phyloP scores from a whole-genome alignment of 1,140 invertebrate genomes.

The Xylocopa sonorina region DNA sequence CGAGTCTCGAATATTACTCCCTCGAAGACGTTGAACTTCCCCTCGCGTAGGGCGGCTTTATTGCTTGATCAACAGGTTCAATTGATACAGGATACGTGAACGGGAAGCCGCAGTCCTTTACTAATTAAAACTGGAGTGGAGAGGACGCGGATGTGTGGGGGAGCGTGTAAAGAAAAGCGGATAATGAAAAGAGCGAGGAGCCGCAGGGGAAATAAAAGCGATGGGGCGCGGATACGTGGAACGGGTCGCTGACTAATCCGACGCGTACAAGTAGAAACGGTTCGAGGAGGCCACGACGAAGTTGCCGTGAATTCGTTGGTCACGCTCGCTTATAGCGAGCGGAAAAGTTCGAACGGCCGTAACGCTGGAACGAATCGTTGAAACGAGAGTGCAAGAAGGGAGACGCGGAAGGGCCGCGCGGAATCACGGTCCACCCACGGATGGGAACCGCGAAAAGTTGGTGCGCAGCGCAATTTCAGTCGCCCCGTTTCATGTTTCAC shows the following conservation, averaged over 20 bases:
- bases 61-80: conserved; percentile 17
- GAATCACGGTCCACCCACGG: neutral
- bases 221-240: neutral
- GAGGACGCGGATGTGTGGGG: neutral
- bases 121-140: conserved; percentile 1
- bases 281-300: conserved; percentile 35
- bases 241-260: conserved; percentile 9
- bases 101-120: neutral
- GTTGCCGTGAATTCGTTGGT: conserved; percentile 51
- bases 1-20: neutral
- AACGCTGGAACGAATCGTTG: conserved; percentile 25
- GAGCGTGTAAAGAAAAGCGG: neutral
- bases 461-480: conserved; percentile 28
- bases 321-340: neutral
- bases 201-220: conserved; percentile 34
- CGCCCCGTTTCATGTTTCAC: neutral
- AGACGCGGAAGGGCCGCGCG: neutral
- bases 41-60: neutral
- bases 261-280: conserved; percentile 17
- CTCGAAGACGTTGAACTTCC: too few species aligned
- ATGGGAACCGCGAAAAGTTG: conserved; percentile 30
- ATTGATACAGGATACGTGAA: conserved; percentile 1
- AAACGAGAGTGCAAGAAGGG: neutral
- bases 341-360: conserved; percentile 41
- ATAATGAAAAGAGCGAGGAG: conserved; percentile 5